Conservation (phyloP, 2,797 vertebrate species). For the Chelon labrosus region DNA sequence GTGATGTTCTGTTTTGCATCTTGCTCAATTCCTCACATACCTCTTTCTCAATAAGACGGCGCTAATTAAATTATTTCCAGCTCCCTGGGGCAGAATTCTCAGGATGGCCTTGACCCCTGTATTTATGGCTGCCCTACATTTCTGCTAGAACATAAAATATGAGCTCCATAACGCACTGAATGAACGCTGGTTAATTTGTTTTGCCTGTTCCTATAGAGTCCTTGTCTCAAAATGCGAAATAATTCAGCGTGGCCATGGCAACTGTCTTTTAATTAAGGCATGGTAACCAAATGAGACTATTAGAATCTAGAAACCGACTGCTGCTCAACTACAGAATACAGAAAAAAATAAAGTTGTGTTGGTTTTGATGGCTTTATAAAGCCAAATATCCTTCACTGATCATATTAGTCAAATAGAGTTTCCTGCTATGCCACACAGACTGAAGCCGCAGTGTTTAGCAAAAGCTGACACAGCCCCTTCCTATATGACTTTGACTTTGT, state of each 20-base stretch:
- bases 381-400: conserved; percentile 11
- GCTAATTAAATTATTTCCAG: conserved; percentile 17
- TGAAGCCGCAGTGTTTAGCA: conserved; percentile 37
- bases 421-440: conserved; percentile 16
- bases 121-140: not conserved
- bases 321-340: conserved; percentile 9
- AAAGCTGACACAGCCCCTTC: conserved; percentile 46
- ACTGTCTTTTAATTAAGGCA: conserved; percentile 25
- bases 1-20: not conserved
- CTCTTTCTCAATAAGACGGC: conserved; percentile 22
- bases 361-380: conserved; percentile 27
- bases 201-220: conserved; percentile 7
- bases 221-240: conserved; percentile 27
- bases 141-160: conserved; percentile 21
- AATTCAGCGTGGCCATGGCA: not conserved
- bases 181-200: conserved; percentile 43
- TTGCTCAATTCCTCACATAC: conserved; percentile 17
- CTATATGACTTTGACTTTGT: conserved; percentile 50
- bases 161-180: conserved; percentile 16
- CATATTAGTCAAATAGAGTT: conserved; percentile 34
- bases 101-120: not conserved
- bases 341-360: conserved; percentile 1
- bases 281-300: conserved; percentile 17
- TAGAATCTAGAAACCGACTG: conserved; percentile 15
- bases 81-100: not conserved